Evolutionary conservation across 2,888 invertebrate genomes (phyloP), one percentile per base, ranked within the genome.

Genomic region (Tetranychus piercei): DNA sequence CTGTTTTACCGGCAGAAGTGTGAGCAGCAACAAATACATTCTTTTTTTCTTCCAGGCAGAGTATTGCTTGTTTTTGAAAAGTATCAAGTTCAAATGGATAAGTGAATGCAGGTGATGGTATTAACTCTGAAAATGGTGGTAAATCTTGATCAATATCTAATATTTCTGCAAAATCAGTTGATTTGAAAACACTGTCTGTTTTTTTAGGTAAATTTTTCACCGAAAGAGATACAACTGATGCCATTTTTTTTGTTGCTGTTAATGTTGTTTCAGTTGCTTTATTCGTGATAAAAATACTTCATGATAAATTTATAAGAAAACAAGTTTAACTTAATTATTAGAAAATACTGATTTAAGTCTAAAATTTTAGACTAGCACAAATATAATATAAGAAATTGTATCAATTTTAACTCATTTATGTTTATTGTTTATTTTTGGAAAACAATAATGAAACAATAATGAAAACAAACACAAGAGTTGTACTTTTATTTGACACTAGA

Each of bases 1-100:
- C 97, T 0, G 99, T 99, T 85, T 99, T 99, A 43, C 92, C 94
- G 0, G 99, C 99, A 0, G 99, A 99, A 0, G 99, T 99, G 81
- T 99, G 99, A 0, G 99, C 99, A 0, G 99, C 95, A 0, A 99
- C 96, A 83, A 99, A 97, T 0, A 99, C 94, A 82, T 94, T 93
- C 80, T 94, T 90, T 18, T 92, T 90, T 80, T 91, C 89, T 83
- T 99, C 97, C 74, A 99, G 83, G 82, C 91, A 92, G 7, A 96
- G 83, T 76, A 99, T 92, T 1, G 99, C 96, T 86, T 92, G 91
- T 83, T 99, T 95, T 82, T 99, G 99, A 82, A 99, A 99, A 43
- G 88, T 90, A 83, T 99, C 99, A 80, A 97, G 85, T 80, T 94
- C 91, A 83, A 99, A 99, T 86, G 76, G 76, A 72, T 74, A 77